Evolutionary conservation across 92 coral and sea anemone species (phyloP).

Genomic region (Meandrina meandrites): DNA sequence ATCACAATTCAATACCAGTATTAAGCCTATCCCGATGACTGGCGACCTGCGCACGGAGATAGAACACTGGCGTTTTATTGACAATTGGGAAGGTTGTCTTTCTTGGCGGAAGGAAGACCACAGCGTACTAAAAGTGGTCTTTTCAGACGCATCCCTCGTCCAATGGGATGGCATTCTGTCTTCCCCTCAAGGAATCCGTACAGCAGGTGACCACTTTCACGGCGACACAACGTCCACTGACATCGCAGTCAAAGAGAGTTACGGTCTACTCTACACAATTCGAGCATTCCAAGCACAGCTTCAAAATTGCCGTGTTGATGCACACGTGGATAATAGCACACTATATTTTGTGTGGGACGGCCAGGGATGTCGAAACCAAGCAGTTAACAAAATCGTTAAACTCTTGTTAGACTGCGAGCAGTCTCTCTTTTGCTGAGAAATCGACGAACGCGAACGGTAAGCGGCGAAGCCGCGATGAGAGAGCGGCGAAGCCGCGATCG

Average conservation of each 20-base stretch:
- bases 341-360: no score
- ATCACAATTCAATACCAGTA: background rate
- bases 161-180: conserved; percentile 25
- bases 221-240: background rate
- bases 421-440: no score
- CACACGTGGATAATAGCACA: no score
- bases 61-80: conserved; percentile 27
- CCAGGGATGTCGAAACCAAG: no score
- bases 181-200: background rate
- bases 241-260: conserved; percentile 6
- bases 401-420: no score
- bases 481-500: no score
- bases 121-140: background rate
- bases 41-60: conserved; percentile 13
- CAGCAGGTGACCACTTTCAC: background rate
- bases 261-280: conserved; percentile 19
- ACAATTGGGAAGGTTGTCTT: conserved; percentile 30
- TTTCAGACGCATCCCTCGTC: conserved; percentile 14
- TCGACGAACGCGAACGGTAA: no score
- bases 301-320: no score
- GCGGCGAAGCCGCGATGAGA: no score
- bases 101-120: conserved; percentile 34
- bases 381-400: no score
- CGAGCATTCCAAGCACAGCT: no score
- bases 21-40: background rate